Conservation (phyloP, 53 echinoderm and acorn worm species). For the Holothuria scabra region DNA sequence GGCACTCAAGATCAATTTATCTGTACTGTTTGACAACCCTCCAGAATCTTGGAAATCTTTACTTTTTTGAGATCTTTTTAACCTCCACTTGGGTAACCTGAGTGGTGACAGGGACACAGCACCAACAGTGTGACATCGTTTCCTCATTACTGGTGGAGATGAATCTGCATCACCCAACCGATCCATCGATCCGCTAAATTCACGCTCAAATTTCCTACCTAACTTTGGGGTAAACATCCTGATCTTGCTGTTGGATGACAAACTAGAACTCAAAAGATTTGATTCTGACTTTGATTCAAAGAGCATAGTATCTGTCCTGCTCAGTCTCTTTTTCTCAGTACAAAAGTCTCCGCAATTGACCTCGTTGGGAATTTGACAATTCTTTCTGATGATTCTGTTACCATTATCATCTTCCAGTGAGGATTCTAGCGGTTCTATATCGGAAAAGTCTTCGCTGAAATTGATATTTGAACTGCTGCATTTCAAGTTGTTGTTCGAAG, state of each 20-base stretch:
- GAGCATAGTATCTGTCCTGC: slow-evolving; percentile 12
- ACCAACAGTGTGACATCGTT: slow-evolving; percentile 24
- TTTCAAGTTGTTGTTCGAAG: slow-evolving; percentile 12
- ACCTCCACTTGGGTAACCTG: slow-evolving; percentile 21
- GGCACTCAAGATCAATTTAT: not conserved
- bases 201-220: not conserved
- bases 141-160: slow-evolving; percentile 13
- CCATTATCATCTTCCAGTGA: not conserved
- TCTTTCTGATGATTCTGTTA: not conserved
- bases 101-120: slow-evolving; percentile 25
- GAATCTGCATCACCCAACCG: not conserved
- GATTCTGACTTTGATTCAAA: not conserved
- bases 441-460: not conserved
- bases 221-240: slow-evolving; percentile 1
- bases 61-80: not conserved
- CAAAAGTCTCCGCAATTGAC: too few relatives aligned
- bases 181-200: not conserved
- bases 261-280: not conserved
- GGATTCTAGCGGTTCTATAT: not conserved
- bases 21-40: slow-evolving; percentile 16
- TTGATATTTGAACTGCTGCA: too few relatives aligned
- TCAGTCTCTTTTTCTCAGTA: slow-evolving; percentile 1
- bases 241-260: not conserved
- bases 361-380: too few relatives aligned
- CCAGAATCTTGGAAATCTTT: slow-evolving; percentile 3